A percentile compares a stretch with the other conserved stretches of the same genome.
These are phyloP conservation scores for Scaptomyza montana DNA, from an alignment of 1,140 invertebrate species.

Conservation along the genomic window DNA sequence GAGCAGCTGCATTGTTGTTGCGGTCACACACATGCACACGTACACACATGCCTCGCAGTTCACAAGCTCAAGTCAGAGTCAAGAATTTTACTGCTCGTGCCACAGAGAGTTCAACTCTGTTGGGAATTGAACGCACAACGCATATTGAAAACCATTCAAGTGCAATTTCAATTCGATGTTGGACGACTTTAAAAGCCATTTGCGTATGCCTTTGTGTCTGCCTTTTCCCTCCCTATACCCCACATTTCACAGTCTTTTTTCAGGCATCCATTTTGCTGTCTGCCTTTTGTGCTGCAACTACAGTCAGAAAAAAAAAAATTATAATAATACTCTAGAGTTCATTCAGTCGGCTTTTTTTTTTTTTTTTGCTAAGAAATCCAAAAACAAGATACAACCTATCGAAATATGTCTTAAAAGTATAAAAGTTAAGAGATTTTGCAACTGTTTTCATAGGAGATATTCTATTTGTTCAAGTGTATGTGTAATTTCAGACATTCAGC, in stretches of 20 bases:
- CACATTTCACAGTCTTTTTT: background rate
- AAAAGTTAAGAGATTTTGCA: no score
- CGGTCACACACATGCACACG: background rate
- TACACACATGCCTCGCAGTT: background rate
- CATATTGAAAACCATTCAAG: constrained; percentile 57
- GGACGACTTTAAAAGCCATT: constrained; percentile 31
- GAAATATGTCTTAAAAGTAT: no score
- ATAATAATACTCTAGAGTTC: no score
- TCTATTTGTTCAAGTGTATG: background rate
- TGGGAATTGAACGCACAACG: constrained; percentile 1
- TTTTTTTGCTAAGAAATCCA: no score
- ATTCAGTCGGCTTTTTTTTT: background rate
- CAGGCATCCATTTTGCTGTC: background rate
- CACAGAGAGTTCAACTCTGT: background rate
- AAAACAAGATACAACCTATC: no score
- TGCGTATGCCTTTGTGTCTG: constrained; percentile 22
- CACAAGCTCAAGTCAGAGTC: background rate
- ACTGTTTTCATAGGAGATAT: no score
- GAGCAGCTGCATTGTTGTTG: background rate
- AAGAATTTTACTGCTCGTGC: background rate
- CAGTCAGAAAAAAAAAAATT: background rate
- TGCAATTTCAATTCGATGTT: constrained; percentile 46
- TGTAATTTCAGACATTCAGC: constrained; percentile 30
- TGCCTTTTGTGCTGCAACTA: constrained; percentile 1
- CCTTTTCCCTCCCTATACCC: no score